phyloP scores from a whole-genome alignment of 2,888 invertebrate genomes.

The Amphimallon solstitiale region DNA sequence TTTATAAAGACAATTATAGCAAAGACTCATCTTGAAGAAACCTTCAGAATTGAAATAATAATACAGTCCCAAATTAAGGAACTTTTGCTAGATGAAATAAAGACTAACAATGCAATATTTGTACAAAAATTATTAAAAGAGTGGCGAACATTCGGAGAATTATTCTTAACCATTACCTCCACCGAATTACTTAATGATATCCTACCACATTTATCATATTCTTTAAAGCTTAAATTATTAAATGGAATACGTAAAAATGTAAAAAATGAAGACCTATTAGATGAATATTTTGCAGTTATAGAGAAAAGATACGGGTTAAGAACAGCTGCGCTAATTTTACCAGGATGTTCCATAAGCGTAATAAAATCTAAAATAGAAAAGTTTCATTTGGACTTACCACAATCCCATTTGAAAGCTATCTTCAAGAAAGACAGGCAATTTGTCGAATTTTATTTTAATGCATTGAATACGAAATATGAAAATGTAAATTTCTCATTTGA shows the following conservation, averaged over 20 bases:
- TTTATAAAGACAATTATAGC: no score
- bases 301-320: conserved; percentile 40
- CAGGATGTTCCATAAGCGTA: conserved; percentile 36
- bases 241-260: conserved; percentile 32
- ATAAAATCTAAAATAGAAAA: conserved; percentile 25
- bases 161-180: no score
- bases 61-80: no score
- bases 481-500: neutral
- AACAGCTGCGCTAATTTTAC: conserved; percentile 34
- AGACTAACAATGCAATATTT: no score
- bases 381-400: conserved; percentile 30
- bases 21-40: no score
- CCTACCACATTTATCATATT: conserved; percentile 36
- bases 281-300: conserved; percentile 37
- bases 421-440: conserved; percentile 37
- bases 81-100: no score
- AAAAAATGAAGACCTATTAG: conserved; percentile 29
- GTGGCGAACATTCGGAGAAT: no score
- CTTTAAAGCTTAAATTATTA: conserved; percentile 37
- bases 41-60: no score
- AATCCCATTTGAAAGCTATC: conserved; percentile 35
- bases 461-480: conserved; percentile 1
- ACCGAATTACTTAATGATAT: neutral
- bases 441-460: conserved; percentile 37
- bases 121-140: no score